Evolutionary conservation across 1,140 invertebrate species (phyloP).

Genomic region (Hydropsyche tenuis): DNA sequence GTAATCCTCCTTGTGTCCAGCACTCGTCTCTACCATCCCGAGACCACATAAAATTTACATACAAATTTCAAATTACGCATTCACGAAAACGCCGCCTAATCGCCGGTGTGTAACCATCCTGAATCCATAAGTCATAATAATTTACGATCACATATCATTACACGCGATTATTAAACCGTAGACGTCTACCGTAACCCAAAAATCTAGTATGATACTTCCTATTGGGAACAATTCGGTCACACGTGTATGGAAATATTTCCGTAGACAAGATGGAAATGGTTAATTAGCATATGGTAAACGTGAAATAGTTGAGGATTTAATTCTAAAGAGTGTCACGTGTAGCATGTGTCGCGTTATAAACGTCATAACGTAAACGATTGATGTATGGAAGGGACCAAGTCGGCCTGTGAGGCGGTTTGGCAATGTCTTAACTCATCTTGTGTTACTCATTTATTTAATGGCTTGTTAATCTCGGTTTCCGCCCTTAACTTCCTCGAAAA

Average conservation of each 20-base stretch:
- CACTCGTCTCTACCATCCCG: constrained; percentile 7
- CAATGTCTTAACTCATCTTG: constrained; percentile 20
- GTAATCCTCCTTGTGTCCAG: neutral
- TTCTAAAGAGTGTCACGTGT: constrained; percentile 2
- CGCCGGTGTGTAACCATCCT: constrained; percentile 10
- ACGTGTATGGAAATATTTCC: neutral
- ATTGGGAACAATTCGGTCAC: neutral
- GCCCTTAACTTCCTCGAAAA: constrained; percentile 28
- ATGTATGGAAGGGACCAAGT: neutral
- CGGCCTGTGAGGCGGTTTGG: neutral
- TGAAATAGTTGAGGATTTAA: neutral
- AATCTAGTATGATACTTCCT: too few relatives aligned
- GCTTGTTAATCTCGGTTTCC: constrained; percentile 50
- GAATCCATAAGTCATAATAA: constrained; percentile 36
- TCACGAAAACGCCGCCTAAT: constrained; percentile 26
- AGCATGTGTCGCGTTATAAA: constrained; percentile 25
- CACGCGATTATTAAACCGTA: constrained; percentile 18
- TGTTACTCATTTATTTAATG: constrained; percentile 47
- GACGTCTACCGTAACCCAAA: too few relatives aligned
- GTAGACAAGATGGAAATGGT: neutral
- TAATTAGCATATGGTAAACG: constrained; percentile 5
- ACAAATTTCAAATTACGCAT: constrained; percentile 39
- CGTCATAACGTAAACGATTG: constrained; percentile 25
- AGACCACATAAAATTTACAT: constrained; percentile 38
- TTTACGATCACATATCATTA: constrained; percentile 38